These are phyloP conservation scores for Thaumetopoea pityocampa DNA, from an alignment of 1,140 invertebrate genomes.

Conservation along the genomic window DNA sequence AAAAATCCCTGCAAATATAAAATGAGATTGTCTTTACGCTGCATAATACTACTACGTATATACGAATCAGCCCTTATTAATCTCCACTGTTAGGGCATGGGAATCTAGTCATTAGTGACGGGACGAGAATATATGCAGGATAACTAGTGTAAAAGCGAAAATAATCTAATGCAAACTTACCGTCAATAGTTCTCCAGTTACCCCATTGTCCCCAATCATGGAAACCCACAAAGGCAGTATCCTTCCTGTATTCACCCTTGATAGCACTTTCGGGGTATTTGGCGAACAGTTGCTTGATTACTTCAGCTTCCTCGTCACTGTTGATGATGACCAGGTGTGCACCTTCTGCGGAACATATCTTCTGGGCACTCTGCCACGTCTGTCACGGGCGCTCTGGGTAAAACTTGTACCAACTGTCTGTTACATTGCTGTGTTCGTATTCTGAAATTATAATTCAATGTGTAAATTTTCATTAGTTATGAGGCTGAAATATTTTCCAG, in stretches of 20 bases:
- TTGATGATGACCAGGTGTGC: conserved; percentile 46
- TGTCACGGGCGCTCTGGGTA: conserved; percentile 22
- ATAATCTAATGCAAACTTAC: conserved; percentile 17
- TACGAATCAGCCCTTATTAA: too few species aligned
- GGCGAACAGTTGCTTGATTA: conserved; percentile 11
- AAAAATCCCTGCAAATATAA: too few species aligned
- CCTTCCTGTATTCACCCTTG: conserved; percentile 28
- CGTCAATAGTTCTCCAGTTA: conserved; percentile 39
- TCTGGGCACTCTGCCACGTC: conserved; percentile 30
- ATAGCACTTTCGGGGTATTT: conserved; percentile 19
- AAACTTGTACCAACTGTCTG: conserved; percentile 42
- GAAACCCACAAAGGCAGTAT: conserved; percentile 40
- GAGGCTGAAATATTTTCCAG: too few species aligned
- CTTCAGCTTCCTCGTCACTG: conserved; percentile 26
- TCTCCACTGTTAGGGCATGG: too few species aligned
- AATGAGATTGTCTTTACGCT: too few species aligned
- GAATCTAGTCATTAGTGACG: too few species aligned
- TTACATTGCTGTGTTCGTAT: conserved; percentile 14
- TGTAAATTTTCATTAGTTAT: too few species aligned
- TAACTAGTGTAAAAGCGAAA: too few species aligned
- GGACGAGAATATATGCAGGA: too few species aligned
- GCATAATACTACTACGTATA: not conserved
- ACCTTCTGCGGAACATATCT: conserved; percentile 36
- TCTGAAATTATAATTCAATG: conserved; percentile 23
- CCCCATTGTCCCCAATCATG: conserved; percentile 40